Evolutionary conservation across 2,888 invertebrate genomes (phyloP), one percentile per base, ranked within the genome.

Genomic region (Nephrotoma flavescens): DNA sequence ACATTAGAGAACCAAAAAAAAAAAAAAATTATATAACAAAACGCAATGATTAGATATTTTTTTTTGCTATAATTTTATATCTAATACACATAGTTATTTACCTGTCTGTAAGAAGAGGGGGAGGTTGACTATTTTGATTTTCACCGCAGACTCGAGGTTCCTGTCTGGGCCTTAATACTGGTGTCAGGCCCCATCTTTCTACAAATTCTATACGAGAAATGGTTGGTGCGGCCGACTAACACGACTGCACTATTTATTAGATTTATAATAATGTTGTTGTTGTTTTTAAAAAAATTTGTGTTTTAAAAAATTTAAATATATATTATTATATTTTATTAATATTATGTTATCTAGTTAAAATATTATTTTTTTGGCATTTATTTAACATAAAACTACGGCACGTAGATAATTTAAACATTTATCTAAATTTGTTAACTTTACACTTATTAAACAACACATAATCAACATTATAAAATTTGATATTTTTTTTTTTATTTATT

Each of bases 151-250:
- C 95, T 95, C 96, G 96, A 95, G 96, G 95, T 94, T 97, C 96
- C 95, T 96, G 96, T 95, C 97, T 96, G 95, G 97, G 97, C 94
- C 96, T 95, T 95, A 97, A 96, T 96, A 97, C 97, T 95, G 97
- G 97, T 95, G 97, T 97, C 94, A 97, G 96, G 96, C 97, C 97
- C 97, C 97, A 97, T 97, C 97, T 96, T 94, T 97, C 97, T 94
- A 97, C 95, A 94, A 97, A 96, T 95, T 97, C 97, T 96, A 97
- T 96, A 94, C 97, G 97, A 95, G 97, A 97, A 97, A 97, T 97
- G 96, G 90, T 92, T 92, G 91, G 42, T 84, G 84, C 71, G 71
- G 71, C 84, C 84, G 84, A 84, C 84, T 84, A 42, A 84, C 42
- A 84, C 87, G 87, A 52, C 87, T 52, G 83, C 41, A 71, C 71